Percentiles rank a stretch among this genome's conserved stretches.
Conservation (phyloP, 2,888 invertebrate species). For the Oscheius myriophilus region DNA sequence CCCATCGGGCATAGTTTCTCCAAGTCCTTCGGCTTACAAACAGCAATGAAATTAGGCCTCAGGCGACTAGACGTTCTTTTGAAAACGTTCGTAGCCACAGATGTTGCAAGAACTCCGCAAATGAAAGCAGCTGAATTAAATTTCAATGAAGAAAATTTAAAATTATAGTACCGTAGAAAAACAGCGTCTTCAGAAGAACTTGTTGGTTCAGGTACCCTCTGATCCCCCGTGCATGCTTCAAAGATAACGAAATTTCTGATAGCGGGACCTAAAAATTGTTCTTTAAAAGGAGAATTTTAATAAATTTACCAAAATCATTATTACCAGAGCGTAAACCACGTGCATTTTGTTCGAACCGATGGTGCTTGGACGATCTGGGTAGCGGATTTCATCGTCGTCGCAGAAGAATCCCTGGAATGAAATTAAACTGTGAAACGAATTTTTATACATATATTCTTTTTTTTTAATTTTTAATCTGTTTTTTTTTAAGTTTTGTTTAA, state of each 20-base stretch:
- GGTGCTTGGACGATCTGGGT: constrained; percentile 49
- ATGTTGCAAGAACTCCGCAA: constrained; percentile 48
- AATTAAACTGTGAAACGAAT: background rate
- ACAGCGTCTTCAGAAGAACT: constrained; percentile 10
- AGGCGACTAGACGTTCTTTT: constrained; percentile 60
- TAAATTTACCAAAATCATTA: constrained; percentile 43
- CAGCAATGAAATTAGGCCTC: constrained; percentile 60
- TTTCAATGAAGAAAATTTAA: no score
- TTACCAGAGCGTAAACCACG: constrained; percentile 40
- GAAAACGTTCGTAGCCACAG: constrained; percentile 48
- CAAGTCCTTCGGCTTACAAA: constrained; percentile 59
- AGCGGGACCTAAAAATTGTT: constrained; percentile 5
- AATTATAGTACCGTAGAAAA: constrained; percentile 8
- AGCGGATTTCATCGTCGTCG: constrained; percentile 62
- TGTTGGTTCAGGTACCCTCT: background rate
- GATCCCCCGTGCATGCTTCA: constrained; percentile 6
- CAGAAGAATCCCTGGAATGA: constrained; percentile 61
- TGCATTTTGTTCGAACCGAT: constrained; percentile 47
- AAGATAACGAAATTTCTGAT: constrained; percentile 12
- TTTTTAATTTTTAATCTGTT: no score
- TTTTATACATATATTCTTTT: no score
- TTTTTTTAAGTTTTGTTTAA: no score
- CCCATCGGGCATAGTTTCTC: constrained; percentile 49
- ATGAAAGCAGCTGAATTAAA: constrained; percentile 40
- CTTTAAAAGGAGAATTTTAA: background rate